Evolutionary conservation across 2,888 invertebrate species (phyloP).

Genomic region (Schizotus pectinicornis): DNA sequence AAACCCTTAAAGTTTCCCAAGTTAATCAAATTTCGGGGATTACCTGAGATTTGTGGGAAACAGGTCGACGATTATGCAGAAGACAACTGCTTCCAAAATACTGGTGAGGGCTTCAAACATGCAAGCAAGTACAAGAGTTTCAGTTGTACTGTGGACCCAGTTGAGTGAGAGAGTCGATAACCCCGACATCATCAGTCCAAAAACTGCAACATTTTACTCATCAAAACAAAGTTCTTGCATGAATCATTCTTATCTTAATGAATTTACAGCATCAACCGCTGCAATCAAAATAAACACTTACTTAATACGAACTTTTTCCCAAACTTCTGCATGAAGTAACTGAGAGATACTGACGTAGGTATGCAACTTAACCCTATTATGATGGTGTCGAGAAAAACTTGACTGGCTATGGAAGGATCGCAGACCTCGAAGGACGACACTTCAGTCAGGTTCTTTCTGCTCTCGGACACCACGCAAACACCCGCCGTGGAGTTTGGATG

Average conservation of each 20-base stretch:
- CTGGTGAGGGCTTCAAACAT: constrained; percentile 67
- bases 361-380: constrained; percentile 66
- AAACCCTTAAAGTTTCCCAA: not conserved
- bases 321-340: constrained; percentile 64
- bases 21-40: not conserved
- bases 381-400: constrained; percentile 64
- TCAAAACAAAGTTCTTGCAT: constrained; percentile 1
- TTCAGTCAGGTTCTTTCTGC: constrained; percentile 44
- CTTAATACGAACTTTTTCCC: constrained; percentile 66
- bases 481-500: constrained; percentile 60
- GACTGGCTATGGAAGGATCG: constrained; percentile 57
- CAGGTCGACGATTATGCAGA: constrained; percentile 67
- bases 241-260: not conserved
- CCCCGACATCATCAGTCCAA: constrained; percentile 64
- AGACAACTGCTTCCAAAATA: constrained; percentile 66
- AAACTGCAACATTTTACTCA: constrained; percentile 56
- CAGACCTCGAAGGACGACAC: constrained; percentile 36
- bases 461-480: constrained; percentile 63
- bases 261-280: not conserved
- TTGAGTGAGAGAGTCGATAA: constrained; percentile 63
- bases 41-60: constrained; percentile 55
- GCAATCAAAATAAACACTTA: constrained; percentile 50
- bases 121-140: constrained; percentile 65
- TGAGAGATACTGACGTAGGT: constrained; percentile 64
- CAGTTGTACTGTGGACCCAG: constrained; percentile 62